A percentile compares a stretch with the other conserved stretches of the same genome.
Evolutionary conservation across 2,888 invertebrate species (phyloP).

Genomic region (Tubiluchus corallicola): DNA sequence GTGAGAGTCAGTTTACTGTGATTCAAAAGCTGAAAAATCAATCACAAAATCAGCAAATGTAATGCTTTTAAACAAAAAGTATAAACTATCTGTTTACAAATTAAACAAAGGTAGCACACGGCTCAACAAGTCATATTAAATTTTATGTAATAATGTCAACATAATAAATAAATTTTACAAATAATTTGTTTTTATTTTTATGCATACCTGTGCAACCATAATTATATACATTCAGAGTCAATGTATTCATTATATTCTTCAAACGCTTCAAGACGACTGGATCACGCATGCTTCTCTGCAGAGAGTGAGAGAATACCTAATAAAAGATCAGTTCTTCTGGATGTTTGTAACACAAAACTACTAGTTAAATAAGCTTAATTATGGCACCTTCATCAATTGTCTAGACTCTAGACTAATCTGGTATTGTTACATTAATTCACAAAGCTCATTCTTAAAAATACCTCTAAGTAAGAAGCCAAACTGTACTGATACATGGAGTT

Average conservation of each 20-base stretch:
- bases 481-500: conserved; percentile 87
- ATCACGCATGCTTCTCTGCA: conserved; percentile 63
- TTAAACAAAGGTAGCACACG: not conserved
- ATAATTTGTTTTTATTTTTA: too few species aligned
- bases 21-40: too few species aligned
- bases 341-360: too few species aligned
- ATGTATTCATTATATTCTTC: conserved; percentile 56
- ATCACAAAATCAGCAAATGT: too few species aligned
- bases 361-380: too few species aligned
- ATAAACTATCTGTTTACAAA: not conserved
- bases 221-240: conserved; percentile 71
- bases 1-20: too few species aligned
- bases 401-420: too few species aligned
- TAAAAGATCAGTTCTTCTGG: too few species aligned
- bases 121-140: not conserved
- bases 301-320: conserved; percentile 51
- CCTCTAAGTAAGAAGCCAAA: conserved; percentile 58
- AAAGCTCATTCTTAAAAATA: too few species aligned
- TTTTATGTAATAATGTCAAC: not conserved
- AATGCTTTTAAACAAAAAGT: not conserved
- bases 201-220: conserved; percentile 61
- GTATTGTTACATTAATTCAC: too few species aligned
- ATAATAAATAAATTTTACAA: too few species aligned
- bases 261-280: conserved; percentile 51
- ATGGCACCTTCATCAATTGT: too few species aligned